Conservation (phyloP, 2,113 vertebrate genomes). For the Ia io region DNA sequence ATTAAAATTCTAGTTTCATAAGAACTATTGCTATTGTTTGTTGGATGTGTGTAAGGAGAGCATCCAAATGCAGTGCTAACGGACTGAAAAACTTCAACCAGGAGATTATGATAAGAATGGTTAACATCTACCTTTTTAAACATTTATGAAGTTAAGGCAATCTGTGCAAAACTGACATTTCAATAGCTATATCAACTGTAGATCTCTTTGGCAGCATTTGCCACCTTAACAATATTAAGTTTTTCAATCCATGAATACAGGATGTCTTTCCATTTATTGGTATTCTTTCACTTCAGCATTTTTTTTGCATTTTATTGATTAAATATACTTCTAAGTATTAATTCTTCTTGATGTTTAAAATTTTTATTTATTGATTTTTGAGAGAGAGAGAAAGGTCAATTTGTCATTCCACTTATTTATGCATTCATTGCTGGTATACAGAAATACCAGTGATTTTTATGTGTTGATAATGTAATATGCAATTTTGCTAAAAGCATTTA, state of each 20-base stretch:
- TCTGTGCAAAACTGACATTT: background rate
- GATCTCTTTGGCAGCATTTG: background rate
- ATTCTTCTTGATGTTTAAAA: background rate
- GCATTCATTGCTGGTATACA: background rate
- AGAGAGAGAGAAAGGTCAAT: background rate
- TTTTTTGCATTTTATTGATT: background rate
- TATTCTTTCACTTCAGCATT: background rate
- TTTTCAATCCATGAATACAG: background rate
- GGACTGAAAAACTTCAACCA: background rate
- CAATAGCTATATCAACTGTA: background rate
- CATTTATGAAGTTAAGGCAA: background rate
- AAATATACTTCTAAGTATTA: background rate
- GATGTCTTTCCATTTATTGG: background rate
- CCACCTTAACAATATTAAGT: background rate
- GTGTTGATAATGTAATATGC: background rate
- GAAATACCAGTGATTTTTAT: background rate
- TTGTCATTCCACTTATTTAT: background rate
- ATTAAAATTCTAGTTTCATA: slow-evolving; percentile 1
- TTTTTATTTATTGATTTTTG: background rate
- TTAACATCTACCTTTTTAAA: background rate
- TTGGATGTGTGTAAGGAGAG: background rate
- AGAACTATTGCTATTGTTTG: background rate
- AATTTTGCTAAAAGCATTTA: background rate
- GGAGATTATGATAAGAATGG: background rate
- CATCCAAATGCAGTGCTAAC: background rate